Base-by-base conservation (phyloP, 2,113 vertebrate species). In the Girardinichthys multiradiatus region DNA sequence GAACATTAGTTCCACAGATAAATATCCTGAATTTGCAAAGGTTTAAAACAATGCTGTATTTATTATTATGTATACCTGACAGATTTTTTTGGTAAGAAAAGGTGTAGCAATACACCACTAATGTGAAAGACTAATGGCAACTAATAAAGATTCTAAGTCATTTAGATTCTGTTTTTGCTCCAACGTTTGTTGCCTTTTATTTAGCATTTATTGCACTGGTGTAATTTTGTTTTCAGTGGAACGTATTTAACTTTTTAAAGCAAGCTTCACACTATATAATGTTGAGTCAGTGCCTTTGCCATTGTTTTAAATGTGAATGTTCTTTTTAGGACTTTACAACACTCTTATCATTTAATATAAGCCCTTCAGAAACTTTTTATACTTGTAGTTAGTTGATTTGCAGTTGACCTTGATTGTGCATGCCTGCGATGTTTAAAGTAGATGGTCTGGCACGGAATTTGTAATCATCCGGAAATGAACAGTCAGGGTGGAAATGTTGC, bases 401-500 rank as follows among this genome's bases (percentile, higher is more conserved):
- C 51, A 30, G 48, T 12, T 79, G 68, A 54, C 73, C 70, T 79
- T 45, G 58, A 48, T 71, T 58, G 57, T 63, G 61, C 60, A 39
- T 62, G 27, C 13, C 30, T 70, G 10, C 54, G 75, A 61, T 83
- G 75, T 85, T 84, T 81, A 70, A 70, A 58, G 39, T 28, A 68
- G 60, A 70, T 42, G 28, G 72, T 54, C 51, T 67, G 61, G 21
- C n/a, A 7, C 67, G 83, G 57, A 83, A 84, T 82, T 79, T 83
- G 63, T 80, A 70, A 83, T 87, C 30, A 62, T 10, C 2, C 1
- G 4, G 62, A 78, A 75, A 79, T 77, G 30, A 79, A 70, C 26
- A 65, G 39, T 31, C 37, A 24, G 12, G n/a, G 21, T 28, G 28
- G 4, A 63, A 68, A 64, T 59, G 35, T 45, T 12, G 19, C 54